Evolutionary conservation across 2,797 vertebrate genomes (phyloP).

Genomic region (Manis crassicaudata): DNA sequence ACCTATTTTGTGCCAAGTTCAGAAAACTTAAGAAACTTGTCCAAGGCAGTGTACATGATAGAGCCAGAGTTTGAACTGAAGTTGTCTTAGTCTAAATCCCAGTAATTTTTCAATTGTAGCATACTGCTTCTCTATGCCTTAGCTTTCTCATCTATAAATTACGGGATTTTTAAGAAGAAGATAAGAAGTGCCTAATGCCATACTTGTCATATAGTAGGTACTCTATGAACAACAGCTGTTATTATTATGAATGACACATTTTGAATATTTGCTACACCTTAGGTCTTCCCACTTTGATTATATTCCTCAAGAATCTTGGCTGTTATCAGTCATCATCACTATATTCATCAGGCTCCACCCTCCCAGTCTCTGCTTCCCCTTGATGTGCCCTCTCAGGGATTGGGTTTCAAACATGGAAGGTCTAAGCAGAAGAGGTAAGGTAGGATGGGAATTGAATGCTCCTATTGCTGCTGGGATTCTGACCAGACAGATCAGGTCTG

Average conservation of each 20-base stretch:
- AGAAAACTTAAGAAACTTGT: not conserved
- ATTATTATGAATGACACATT: not conserved
- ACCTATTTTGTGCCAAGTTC: not conserved
- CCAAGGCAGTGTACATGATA: not conserved
- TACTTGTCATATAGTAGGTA: not conserved
- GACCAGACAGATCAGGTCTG: not conserved
- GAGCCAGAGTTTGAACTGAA: not conserved
- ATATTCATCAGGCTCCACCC: not conserved
- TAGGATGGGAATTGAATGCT: not conserved
- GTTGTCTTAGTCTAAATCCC: not conserved
- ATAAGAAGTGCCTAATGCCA: not conserved
- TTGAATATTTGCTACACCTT: not conserved
- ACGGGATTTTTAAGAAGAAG: not conserved
- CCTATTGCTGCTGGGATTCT: not conserved
- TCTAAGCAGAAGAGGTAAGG: not conserved
- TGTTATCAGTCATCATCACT: not conserved
- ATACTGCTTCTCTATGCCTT: not conserved
- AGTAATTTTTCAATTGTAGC: not conserved
- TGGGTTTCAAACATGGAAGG: not conserved
- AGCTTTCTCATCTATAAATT: not conserved
- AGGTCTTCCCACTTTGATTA: not conserved
- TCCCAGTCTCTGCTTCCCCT: not conserved
- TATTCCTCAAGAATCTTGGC: not conserved
- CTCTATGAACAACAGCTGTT: not conserved
- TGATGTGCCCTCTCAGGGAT: not conserved